Percentiles rank a stretch among this genome's conserved stretches.
Evolutionary conservation across 2,888 invertebrate species (phyloP).

Genomic region (Nemoura dubitans): DNA sequence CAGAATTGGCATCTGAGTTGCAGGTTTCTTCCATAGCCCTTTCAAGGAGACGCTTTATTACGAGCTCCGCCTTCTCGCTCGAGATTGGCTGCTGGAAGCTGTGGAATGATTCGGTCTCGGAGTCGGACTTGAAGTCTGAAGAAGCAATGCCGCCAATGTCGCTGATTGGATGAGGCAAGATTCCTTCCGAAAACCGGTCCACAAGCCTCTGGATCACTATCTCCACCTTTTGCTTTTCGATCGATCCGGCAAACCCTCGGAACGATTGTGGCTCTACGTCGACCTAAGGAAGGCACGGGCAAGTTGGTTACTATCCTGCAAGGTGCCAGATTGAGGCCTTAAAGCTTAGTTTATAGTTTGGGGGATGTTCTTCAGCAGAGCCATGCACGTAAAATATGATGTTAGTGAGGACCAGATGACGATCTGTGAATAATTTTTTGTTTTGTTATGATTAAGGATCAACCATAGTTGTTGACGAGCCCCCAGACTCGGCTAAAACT

Average conservation of each 20-base stretch:
- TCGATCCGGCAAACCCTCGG: not conserved
- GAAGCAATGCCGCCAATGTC: not conserved
- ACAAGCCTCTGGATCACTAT: not conserved
- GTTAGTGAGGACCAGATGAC: too few species aligned
- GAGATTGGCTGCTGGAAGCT: not conserved
- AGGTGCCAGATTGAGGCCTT: too few species aligned
- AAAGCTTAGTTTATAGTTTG: too few species aligned
- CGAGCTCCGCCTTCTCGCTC: not conserved
- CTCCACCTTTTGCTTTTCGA: not conserved
- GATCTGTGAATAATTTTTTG: too few species aligned
- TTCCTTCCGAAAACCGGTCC: not conserved
- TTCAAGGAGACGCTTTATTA: not conserved
- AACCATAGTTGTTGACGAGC: too few species aligned
- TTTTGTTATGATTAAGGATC: too few species aligned
- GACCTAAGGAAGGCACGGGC: not conserved
- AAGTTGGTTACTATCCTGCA: too few species aligned
- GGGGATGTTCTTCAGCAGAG: too few species aligned
- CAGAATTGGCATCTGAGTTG: not conserved
- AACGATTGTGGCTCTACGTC: not conserved
- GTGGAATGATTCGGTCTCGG: not conserved
- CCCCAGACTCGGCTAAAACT: too few species aligned
- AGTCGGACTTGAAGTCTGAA: not conserved
- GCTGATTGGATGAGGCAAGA: not conserved
- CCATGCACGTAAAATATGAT: too few species aligned
- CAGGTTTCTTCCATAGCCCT: too few species aligned